Evolutionary conservation across 1,140 invertebrate species (phyloP), one percentile per base, ranked within the genome.

Genomic region (Drosophila aff.): DNA sequence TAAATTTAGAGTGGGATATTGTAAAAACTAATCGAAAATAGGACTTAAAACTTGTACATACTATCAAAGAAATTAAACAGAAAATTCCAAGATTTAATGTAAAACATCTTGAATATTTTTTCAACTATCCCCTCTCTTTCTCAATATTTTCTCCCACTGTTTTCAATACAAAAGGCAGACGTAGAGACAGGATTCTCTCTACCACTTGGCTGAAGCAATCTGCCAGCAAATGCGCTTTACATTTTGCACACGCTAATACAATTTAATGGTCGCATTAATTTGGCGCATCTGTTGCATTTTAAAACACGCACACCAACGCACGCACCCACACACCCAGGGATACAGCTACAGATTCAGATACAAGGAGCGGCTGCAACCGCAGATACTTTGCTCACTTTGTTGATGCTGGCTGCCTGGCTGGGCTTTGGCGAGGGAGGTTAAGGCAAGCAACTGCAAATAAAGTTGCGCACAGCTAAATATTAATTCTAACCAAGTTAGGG

Each of bases 201-300:
- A 58, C 21, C 79, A 55, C 64, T 69, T 76, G 74, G 57, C 74
- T 76, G 73, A 67, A 77, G 75, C 75, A 71, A 81, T 65, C 79
- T 69, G 79, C 78, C 71, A 64, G 83, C 64, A 82, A 87, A 87
- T 87, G 79, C 83, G 83, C 83, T 87, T 87, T 87, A 87, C 83
- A 87, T 87, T 87, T 84, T 72, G 81, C 85, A 90, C 85, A 85
- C 85, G 85, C 85, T 89, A 89, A 89, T 89, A 89, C 85, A 89
- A 89, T 89, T 89, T 89, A 89, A 89, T 89, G 85, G 81, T 90
- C 81, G 85, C 85, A 89, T 89, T 89, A 90, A 89, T 89, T 89
- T 89, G 85, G 85, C 85, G 85, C 85, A 89, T 89, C 85, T 89
- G 85, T 89, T 89, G 85, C 85, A 89, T 89, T 89, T 89, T 90